Base-by-base conservation (phyloP, 1,140 invertebrate species). In the Drosophila prosaltans region DNA sequence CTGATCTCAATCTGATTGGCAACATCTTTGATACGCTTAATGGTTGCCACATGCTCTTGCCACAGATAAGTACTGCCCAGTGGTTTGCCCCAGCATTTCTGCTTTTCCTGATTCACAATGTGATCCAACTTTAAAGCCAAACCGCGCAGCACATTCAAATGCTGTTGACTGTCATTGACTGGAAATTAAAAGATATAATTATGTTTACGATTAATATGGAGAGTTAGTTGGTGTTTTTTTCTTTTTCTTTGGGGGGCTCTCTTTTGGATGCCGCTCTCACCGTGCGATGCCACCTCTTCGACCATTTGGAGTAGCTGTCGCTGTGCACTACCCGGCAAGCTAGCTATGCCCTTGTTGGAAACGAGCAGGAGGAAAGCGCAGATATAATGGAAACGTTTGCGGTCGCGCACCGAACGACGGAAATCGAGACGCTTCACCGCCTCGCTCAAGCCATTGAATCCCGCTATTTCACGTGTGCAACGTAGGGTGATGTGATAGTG, bases 371-470 rank as follows among this genome's bases (percentile, higher is more conserved):
- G 93, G 40, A 99, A 93, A 79, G 98, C 97, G 86, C 97, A 98
- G 80, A 99, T 98, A 93, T 99, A 99, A 92, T 98, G 98, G 93
- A 99, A 99, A 62, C 98, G 94, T 61, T 98, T 95, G 11, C 97
- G 96, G 93, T 99, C 98, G 65, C 96, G 96, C 36, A 99, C 98
- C 2, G 98, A 98, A 69, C 97, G 97, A 64, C 97, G 95, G 93
- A 99, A 98, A 93, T 99, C 98, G 45, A 99, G 93, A 67, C 97
- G 95, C 88, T 98, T 97, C 16, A 99, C 96, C 1, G 98, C 98
- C 93, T 99, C 98, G 81, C 97, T 97, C 41, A 99, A 94, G 57
- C 97, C 97, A 92, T 98, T 99, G 92, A 98, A 98, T 48, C 97
- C 97, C 69, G 97, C 97, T 89, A 98, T 98, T 97, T 98, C 97